Evolutionary conservation across 2,888 invertebrate species (phyloP), one percentile per base, ranked within the genome.

Genomic region (Cryptosula pallasiana): DNA sequence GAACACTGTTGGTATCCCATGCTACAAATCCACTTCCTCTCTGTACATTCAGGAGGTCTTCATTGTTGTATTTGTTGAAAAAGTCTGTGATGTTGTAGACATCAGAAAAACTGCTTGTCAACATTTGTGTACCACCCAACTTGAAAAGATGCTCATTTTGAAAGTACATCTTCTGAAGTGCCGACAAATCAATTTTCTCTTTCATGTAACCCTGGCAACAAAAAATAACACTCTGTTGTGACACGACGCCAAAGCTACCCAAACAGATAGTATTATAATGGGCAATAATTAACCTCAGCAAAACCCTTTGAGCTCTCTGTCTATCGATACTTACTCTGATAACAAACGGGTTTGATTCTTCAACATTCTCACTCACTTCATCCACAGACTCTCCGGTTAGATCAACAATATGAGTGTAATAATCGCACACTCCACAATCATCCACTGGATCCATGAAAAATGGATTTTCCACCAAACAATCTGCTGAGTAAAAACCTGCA

Each of bases 1-100:
- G 87, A 88, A 93, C 91, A 74, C 90, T 89, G 83, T 91, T 92
- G 71, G 93, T 89, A 82, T 91, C 89, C 93, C 91, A 63, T 2
- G 27, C 27, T 32, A 32, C 32, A 32, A 13, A 63, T 32, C 63
- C 63, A 13, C 29, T 63, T 27, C 27, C 25, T 34, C 63, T 27
- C 3, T n/a, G 3, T 9, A 13, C 20, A 25, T 32, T 32, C 32
- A 63, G 2, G 5, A 63, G 29, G 9, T 27, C 32, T 32, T 27
- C 27, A 9, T 63, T 16, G 32, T 63, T 27, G 27, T 63, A 63
- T 34, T 63, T 63, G 27, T 9, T 25, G 3, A 63, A 63, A 3
- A 63, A 63, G n/a, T 63, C 63, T 25, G 63, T 25, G 27, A 63
- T 63, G 32, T 34, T 63, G 34, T 63, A 63, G 34, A 63, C 63